Evolutionary conservation across 2,797 vertebrate genomes (phyloP).

Genomic region (Acestrorhynchus altus): DNA sequence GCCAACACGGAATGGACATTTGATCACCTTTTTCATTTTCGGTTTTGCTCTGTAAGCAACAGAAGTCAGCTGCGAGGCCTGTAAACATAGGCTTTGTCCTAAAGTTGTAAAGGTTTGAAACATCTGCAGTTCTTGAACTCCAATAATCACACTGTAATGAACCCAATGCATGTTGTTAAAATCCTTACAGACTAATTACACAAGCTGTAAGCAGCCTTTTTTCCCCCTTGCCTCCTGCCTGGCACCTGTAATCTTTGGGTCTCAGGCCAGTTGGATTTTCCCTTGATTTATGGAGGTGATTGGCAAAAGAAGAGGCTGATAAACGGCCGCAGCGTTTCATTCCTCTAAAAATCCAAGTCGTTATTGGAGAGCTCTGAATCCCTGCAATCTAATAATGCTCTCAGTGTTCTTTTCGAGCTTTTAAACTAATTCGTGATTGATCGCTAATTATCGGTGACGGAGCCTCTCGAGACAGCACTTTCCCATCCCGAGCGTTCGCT

Average conservation of each 20-base stretch:
- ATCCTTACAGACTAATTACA: slow-evolving; percentile 50
- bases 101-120: background rate
- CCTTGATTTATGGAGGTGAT: slow-evolving; percentile 56
- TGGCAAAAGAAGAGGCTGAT: slow-evolving; percentile 51
- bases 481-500: slow-evolving; percentile 48
- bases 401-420: slow-evolving; percentile 74
- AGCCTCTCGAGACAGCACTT: slow-evolving; percentile 63
- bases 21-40: background rate
- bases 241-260: slow-evolving; percentile 48
- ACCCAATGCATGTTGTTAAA: slow-evolving; percentile 31
- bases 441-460: slow-evolving; percentile 75
- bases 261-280: slow-evolving; percentile 27
- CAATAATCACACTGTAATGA: slow-evolving; percentile 28
- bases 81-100: background rate
- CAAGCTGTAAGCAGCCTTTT: slow-evolving; percentile 37
- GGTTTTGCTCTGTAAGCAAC: background rate
- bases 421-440: slow-evolving; percentile 80
- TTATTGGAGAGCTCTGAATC: slow-evolving; percentile 77
- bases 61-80: background rate
- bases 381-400: slow-evolving; percentile 75
- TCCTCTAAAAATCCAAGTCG: slow-evolving; percentile 68
- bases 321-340: slow-evolving; percentile 55
- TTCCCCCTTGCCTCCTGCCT: background rate
- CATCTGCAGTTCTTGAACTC: slow-evolving; percentile 20
- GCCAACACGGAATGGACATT: background rate